These are phyloP conservation scores for Orbicella faveolata DNA, from an alignment of 64 coral and sea anemone species.

Conservation along the genomic window DNA sequence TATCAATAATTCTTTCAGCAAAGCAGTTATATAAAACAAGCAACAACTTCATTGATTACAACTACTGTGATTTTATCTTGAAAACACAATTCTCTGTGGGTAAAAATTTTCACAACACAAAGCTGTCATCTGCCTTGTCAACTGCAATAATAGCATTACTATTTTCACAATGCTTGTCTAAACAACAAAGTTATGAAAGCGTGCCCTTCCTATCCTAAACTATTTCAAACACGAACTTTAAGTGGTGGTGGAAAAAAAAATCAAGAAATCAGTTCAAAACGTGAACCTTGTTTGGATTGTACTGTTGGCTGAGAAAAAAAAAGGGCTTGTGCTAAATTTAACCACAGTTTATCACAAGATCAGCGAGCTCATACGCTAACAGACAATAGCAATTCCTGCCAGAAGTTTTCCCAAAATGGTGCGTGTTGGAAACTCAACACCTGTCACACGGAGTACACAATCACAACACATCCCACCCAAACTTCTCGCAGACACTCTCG, in stretches of 20 bases:
- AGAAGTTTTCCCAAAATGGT: constrained; percentile 65
- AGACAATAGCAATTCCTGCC: constrained; percentile 77
- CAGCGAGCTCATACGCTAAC: constrained; percentile 59
- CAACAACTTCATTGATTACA: neutral
- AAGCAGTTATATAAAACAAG: neutral
- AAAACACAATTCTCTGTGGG: neutral
- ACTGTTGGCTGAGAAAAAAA: constrained; percentile 9
- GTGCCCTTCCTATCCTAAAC: neutral
- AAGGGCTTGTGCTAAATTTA: constrained; percentile 31
- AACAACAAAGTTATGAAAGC: constrained; percentile 6
- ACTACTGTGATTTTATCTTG: neutral
- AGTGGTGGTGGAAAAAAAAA: neutral
- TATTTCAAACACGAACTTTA: neutral
- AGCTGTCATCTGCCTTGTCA: neutral
- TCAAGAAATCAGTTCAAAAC: constrained; percentile 5
- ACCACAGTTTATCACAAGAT: constrained; percentile 34
- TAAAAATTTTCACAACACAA: constrained; percentile 32
- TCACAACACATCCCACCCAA: neutral
- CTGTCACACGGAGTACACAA: constrained; percentile 47
- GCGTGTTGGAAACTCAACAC: constrained; percentile 68
- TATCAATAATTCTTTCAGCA: neutral
- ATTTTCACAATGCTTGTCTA: constrained; percentile 25
- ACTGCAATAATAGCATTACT: constrained; percentile 4
- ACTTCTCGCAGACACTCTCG: neutral
- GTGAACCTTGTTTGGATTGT: neutral